phyloP scores from a whole-genome alignment of 2,888 invertebrate species.

The Perithous albicinctus region DNA sequence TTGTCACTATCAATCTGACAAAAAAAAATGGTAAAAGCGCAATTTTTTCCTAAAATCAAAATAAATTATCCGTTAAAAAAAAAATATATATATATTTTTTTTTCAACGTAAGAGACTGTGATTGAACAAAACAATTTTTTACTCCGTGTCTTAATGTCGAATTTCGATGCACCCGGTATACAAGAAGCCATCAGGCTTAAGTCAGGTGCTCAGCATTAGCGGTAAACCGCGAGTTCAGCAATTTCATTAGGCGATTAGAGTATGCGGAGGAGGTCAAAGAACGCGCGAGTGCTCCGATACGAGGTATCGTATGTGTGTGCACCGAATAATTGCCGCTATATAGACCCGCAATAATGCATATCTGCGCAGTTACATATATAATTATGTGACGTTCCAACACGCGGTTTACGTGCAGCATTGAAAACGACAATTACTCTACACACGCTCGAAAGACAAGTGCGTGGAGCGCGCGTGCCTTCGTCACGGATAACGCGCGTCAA shows the following conservation, averaged over 20 bases:
- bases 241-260: constrained; percentile 24
- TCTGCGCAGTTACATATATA: constrained; percentile 1
- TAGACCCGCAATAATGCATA: neutral
- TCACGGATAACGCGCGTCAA: neutral
- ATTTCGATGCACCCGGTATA: neutral
- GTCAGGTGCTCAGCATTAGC: neutral
- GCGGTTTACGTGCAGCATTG: neutral
- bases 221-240: constrained; percentile 20
- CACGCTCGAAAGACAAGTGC: neutral
- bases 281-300: constrained; percentile 1
- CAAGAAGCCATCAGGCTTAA: neutral
- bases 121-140: no score
- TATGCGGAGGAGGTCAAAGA: constrained; percentile 19
- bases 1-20: no score
- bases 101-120: no score
- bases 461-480: neutral
- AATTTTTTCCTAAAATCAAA: no score
- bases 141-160: no score
- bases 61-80: no score
- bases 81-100: no score
- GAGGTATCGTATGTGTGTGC: neutral
- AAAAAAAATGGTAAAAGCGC: no score
- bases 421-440: neutral
- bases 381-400: neutral
- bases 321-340: neutral